Conservation (phyloP, 1,140 invertebrate species). For the Leptoteleia sp. region DNA sequence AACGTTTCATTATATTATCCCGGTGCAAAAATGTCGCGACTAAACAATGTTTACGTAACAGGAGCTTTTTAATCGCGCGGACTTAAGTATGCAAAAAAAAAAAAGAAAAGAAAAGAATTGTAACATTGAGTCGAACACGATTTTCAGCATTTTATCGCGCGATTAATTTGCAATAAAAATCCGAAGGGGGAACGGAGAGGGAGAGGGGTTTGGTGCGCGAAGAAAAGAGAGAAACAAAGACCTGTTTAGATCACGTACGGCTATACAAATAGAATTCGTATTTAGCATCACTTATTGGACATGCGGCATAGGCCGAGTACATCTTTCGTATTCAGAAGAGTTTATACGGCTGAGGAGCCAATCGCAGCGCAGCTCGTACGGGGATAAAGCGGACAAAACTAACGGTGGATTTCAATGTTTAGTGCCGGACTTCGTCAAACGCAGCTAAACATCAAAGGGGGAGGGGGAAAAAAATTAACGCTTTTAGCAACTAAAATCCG, state of each 20-base stretch:
- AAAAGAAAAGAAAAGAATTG: too few relatives aligned
- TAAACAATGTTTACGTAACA: slow-evolving; percentile 52
- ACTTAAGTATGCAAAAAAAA: not conserved
- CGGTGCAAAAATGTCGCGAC: slow-evolving; percentile 28
- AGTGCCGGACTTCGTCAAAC: slow-evolving; percentile 31
- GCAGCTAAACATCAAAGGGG: slow-evolving; percentile 13
- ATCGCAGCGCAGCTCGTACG: slow-evolving; percentile 13
- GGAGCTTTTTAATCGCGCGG: slow-evolving; percentile 24
- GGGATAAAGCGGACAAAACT: slow-evolving; percentile 31
- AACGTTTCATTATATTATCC: slow-evolving; percentile 60
- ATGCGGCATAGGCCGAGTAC: slow-evolving; percentile 24
- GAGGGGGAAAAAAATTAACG: not conserved
- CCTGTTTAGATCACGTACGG: slow-evolving; percentile 32
- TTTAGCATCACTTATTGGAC: slow-evolving; percentile 48
- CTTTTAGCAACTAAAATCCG: not conserved
- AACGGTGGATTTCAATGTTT: slow-evolving; percentile 29
- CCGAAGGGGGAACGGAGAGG: too few relatives aligned
- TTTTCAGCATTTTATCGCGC: too few relatives aligned
- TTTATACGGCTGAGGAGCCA: slow-evolving; percentile 34
- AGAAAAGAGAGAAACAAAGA: slow-evolving; percentile 1
- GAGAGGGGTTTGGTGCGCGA: too few relatives aligned
- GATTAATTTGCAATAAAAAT: too few relatives aligned
- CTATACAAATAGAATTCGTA: slow-evolving; percentile 54
- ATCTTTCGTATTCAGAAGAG: slow-evolving; percentile 51
- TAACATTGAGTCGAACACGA: too few relatives aligned